A percentile compares a stretch with the other conserved stretches of the same genome.
Evolutionary conservation across 1,140 invertebrate genomes (phyloP).

Genomic region (Aplysia californica): DNA sequence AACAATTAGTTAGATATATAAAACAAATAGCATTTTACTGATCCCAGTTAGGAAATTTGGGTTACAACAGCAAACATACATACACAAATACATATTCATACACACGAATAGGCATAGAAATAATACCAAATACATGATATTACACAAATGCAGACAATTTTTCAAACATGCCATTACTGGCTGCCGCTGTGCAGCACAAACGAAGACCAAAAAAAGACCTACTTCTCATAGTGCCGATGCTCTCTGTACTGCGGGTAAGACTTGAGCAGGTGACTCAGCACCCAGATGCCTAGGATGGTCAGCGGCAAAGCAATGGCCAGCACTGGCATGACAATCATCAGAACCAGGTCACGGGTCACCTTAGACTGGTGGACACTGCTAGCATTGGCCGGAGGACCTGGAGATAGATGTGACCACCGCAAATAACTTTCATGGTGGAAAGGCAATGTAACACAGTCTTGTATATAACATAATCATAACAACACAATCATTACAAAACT

Average conservation of each 20-base stretch:
- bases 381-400: conserved; percentile 1
- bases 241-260: neutral
- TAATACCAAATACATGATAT: no score
- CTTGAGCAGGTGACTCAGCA: conserved; percentile 13
- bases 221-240: neutral
- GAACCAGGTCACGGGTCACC: conserved; percentile 8
- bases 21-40: no score
- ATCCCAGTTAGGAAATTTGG: no score
- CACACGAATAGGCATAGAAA: no score
- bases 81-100: neutral
- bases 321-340: conserved; percentile 20
- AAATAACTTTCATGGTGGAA: neutral
- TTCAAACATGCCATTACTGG: no score
- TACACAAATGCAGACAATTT: no score
- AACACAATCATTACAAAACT: neutral
- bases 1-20: no score
- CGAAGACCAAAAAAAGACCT: neutral
- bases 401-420: no score
- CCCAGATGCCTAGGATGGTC: conserved; percentile 12
- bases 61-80: neutral
- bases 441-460: neutral
- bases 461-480: neutral
- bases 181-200: neutral
- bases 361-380: neutral
- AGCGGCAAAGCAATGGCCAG: conserved; percentile 15